These are phyloP conservation scores for Loripinus fragilis DNA, from an alignment of 2,888 invertebrate genomes.

Conservation along the genomic window DNA sequence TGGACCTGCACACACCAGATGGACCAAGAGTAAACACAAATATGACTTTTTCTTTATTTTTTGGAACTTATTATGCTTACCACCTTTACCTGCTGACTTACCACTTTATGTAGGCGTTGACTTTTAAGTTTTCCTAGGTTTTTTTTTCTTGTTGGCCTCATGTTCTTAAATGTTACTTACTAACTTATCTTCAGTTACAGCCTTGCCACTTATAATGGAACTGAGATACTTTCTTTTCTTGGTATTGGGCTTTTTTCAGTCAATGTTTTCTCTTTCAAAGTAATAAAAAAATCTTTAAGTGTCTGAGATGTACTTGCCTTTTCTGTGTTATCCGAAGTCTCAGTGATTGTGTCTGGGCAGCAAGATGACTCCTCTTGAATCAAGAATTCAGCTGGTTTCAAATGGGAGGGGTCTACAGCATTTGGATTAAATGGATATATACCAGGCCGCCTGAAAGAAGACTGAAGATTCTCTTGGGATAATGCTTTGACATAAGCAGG, in stretches of 20 bases:
- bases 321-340: not conserved
- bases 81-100: too few relatives aligned
- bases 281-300: not conserved
- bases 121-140: not conserved
- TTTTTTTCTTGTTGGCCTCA: not conserved
- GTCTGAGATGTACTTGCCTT: not conserved
- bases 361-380: not conserved
- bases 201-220: conserved; percentile 28
- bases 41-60: too few relatives aligned
- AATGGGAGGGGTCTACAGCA: not conserved
- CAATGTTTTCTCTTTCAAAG: not conserved
- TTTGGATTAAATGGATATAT: not conserved
- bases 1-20: too few relatives aligned
- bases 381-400: not conserved
- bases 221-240: conserved; percentile 18
- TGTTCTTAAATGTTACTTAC: not conserved
- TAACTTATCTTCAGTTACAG: conserved; percentile 19
- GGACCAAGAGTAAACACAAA: too few relatives aligned
- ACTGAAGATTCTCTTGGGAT: not conserved
- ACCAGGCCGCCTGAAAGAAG: not conserved
- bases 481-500: not conserved
- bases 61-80: too few relatives aligned
- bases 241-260: not conserved
- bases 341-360: not conserved
- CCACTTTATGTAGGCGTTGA: too few relatives aligned